Evolutionary conservation across 2,797 vertebrate species (phyloP).

Genomic region (Leptatherina wallacei): DNA sequence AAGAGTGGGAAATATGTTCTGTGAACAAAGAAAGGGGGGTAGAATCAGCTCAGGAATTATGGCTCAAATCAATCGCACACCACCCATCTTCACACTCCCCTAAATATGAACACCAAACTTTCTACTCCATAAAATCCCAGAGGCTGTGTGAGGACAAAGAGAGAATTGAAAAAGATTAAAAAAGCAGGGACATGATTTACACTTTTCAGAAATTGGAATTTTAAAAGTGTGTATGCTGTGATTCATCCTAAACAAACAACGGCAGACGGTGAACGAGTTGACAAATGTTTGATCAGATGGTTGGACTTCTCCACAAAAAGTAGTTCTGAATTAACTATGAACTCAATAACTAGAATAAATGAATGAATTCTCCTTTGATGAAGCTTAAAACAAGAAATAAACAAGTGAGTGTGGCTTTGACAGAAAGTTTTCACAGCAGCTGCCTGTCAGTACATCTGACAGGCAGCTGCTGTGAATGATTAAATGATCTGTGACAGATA

Average conservation of each 20-base stretch:
- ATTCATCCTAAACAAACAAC: not conserved
- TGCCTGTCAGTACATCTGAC: conserved; percentile 40
- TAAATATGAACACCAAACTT: not conserved
- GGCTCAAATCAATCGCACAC: not conserved
- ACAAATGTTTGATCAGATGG: conserved; percentile 8
- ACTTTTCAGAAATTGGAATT: not conserved
- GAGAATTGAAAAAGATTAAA: not conserved
- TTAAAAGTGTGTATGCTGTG: not conserved
- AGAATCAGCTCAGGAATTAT: not conserved
- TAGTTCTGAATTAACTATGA: not conserved
- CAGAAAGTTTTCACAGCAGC: conserved; percentile 36
- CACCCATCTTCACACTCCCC: not conserved
- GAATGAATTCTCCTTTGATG: not conserved
- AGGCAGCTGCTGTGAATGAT: not conserved
- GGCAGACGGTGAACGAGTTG: not conserved
- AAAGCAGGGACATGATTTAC: not conserved
- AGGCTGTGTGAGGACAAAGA: not conserved
- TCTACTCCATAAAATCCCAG: not conserved
- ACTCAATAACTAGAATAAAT: not conserved
- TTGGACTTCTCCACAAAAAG: not conserved
- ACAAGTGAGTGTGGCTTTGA: conserved; percentile 6
- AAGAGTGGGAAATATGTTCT: not conserved
- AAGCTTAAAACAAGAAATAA: not conserved
- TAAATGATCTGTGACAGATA: not conserved
- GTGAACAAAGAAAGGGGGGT: not conserved